A percentile compares a stretch with the other conserved stretches of the same genome.
Evolutionary conservation across 2,888 invertebrate species (phyloP).

Genomic region (Crepidodera aurea): DNA sequence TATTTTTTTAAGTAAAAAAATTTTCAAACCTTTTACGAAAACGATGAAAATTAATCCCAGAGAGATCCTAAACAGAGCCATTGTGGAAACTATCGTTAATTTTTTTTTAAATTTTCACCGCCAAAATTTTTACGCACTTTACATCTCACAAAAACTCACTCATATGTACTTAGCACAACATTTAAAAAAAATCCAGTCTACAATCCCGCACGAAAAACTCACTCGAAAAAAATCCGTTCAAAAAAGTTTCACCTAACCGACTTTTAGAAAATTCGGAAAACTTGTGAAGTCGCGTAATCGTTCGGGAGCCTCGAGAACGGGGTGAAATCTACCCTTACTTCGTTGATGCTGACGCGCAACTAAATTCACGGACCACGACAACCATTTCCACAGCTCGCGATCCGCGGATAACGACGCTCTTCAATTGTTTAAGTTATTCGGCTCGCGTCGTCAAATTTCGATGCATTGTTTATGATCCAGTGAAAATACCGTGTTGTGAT

Average conservation of each 20-base stretch:
- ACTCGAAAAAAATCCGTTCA: too few relatives aligned
- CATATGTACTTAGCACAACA: too few relatives aligned
- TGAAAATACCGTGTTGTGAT: constrained; percentile 19
- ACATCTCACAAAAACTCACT: constrained; percentile 29
- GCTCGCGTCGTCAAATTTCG: constrained; percentile 29
- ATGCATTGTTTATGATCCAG: constrained; percentile 25
- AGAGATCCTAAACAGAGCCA: constrained; percentile 20
- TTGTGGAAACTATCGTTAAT: constrained; percentile 15
- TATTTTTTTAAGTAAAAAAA: neutral
- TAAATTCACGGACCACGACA: constrained; percentile 22
- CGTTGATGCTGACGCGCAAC: constrained; percentile 36
- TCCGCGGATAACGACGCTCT: constrained; percentile 25
- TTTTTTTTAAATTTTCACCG: constrained; percentile 7
- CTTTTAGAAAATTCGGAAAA: neutral
- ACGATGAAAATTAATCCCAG: constrained; percentile 34
- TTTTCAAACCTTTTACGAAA: constrained; percentile 31
- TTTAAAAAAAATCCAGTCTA: too few relatives aligned
- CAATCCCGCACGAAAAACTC: constrained; percentile 16
- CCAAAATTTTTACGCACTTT: constrained; percentile 19
- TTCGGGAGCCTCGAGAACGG: constrained; percentile 12
- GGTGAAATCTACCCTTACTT: constrained; percentile 29
- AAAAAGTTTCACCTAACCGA: neutral
- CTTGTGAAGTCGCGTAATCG: constrained; percentile 15
- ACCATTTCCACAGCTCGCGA: constrained; percentile 26
- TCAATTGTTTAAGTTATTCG: constrained; percentile 33